Percentiles rank a stretch among this genome's conserved stretches.
phyloP scores from a whole-genome alignment of 2,113 vertebrate species.

The Bubalus kerabau region DNA sequence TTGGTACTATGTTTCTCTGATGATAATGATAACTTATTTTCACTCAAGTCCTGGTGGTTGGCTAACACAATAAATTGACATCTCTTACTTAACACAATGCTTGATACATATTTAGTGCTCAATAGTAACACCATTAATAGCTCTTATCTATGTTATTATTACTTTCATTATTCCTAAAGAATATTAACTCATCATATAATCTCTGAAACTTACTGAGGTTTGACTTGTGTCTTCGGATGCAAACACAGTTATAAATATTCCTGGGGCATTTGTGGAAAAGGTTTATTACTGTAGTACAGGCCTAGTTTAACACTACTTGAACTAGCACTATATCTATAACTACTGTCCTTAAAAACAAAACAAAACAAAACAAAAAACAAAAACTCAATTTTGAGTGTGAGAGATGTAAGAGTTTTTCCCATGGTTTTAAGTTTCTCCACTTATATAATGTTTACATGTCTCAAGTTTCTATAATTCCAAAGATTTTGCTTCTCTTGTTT shows the following conservation, averaged over 20 bases:
- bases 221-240: not conserved
- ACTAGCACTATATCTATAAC: not conserved
- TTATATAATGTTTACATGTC: not conserved
- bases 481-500: not conserved
- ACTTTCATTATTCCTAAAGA: not conserved
- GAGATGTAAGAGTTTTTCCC: not conserved
- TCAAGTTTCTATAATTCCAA: not conserved
- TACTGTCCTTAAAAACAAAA: not conserved
- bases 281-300: not conserved
- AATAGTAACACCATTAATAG: accelerated
- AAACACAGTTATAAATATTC: not conserved
- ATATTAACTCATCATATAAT: not conserved
- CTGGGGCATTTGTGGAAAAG: not conserved
- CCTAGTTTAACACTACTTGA: not conserved
- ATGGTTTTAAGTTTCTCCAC: not conserved
- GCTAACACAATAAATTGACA: accelerated
- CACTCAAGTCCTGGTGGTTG: not conserved
- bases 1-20: not conserved
- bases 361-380: too few relatives aligned
- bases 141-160: not conserved
- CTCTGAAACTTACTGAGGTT: not conserved
- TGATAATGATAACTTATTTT: not conserved
- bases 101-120: not conserved
- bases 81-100: not conserved
- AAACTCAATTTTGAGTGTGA: not conserved